Evolutionary conservation across 2,888 invertebrate species (phyloP).

Genomic region (Allacma fusca): DNA sequence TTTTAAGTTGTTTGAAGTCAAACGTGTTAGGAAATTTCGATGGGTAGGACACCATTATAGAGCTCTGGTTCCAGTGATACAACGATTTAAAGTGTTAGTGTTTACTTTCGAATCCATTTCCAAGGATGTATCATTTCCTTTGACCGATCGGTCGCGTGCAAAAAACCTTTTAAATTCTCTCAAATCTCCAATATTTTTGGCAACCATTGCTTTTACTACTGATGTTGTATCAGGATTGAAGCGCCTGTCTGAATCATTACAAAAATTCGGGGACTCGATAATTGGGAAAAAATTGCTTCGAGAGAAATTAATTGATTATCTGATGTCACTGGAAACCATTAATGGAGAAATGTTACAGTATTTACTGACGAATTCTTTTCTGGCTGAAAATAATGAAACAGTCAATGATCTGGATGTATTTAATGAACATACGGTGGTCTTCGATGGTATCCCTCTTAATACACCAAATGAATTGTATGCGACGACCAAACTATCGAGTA

Average conservation of each 20-base stretch:
- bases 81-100: neutral
- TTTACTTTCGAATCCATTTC: neutral
- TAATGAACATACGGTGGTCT: no score
- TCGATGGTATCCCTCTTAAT: no score
- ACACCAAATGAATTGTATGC: no score
- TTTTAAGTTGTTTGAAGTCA: neutral
- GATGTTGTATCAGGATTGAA: neutral
- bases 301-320: no score
- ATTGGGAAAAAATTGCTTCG: neutral
- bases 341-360: no score
- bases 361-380: no score
- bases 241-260: neutral
- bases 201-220: neutral
- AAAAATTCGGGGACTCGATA: neutral
- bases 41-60: neutral
- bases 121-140: neutral
- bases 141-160: neutral
- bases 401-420: no score
- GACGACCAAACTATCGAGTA: no score
- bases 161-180: neutral
- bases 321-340: no score
- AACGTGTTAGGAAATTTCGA: slow-evolving; percentile 5
- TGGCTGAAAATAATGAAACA: no score
- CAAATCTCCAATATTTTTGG: neutral
- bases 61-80: neutral